phyloP scores from a whole-genome alignment of 2,113 vertebrate genomes.

The Coryphaenoides rupestris region DNA sequence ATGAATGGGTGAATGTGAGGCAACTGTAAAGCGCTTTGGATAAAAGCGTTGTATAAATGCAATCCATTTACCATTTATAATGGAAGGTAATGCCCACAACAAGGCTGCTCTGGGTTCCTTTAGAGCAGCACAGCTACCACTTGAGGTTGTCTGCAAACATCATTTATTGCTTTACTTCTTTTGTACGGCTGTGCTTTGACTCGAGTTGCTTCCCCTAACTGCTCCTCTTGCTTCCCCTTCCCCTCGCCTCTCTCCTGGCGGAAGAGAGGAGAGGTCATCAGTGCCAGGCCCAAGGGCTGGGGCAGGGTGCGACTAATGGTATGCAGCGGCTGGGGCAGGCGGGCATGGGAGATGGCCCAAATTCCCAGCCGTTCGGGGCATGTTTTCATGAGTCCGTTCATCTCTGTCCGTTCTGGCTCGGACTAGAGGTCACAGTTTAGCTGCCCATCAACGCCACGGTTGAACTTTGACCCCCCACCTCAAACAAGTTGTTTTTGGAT shows the following conservation, averaged over 20 bases:
- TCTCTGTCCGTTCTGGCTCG: constrained; percentile 51
- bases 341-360: constrained; percentile 53
- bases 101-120: neutral
- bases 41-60: no score
- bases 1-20: no score
- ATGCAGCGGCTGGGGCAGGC: constrained; percentile 54
- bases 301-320: constrained; percentile 74
- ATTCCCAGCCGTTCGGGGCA: constrained; percentile 54
- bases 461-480: neutral
- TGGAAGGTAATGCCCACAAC: no score
- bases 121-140: neutral
- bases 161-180: neutral
- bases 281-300: constrained; percentile 66
- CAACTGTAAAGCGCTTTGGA: no score
- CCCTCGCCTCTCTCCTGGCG: constrained; percentile 48
- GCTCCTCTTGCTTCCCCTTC: constrained; percentile 56
- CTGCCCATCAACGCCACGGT: neutral
- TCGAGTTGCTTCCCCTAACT: constrained; percentile 49
- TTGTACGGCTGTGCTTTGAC: constrained; percentile 13
- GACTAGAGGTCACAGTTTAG: constrained; percentile 21
- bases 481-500: no score
- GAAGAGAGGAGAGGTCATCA: constrained; percentile 75
- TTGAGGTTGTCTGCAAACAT: constrained; percentile 6
- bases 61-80: no score
- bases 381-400: constrained; percentile 61